Evolutionary conservation across 1,140 invertebrate species (phyloP), one percentile per base, ranked within the genome.

Genomic region (Tetramorium parvispinum): DNA sequence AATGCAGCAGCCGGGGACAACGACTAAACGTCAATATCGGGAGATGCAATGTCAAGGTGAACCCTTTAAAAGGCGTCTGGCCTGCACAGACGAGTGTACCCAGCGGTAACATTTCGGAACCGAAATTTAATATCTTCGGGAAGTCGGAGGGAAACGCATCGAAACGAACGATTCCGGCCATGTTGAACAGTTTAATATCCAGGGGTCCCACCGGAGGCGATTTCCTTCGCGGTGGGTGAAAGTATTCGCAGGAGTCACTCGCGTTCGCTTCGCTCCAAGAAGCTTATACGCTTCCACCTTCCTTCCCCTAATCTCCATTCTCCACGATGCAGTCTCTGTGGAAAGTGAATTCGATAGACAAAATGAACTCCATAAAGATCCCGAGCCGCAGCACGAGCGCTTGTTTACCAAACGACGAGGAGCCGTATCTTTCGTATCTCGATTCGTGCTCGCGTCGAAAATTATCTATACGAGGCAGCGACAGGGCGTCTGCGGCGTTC

Each of bases 121-220:
- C 89, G 83, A 91, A 68, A 91, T 91, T 91, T 91, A 91, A 91
- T 91, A 91, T 91, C 89, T 68, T 63, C 43, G 78, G 86, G 51
- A 86, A 90, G 87, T 88, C 76, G 68, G 43, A 57, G 78, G 77
- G 68, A 90, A 91, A 91, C 88, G 89, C 89, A 90, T 90, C 82
- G 88, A 83, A 90, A 90, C 89, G 89, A 90, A 90, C 88, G 88
- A 82, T 90, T 76, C 86, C 71, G 88, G 51, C 81, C 66, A 91
- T 90, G 89, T 91, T 87, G 89, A 91, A 91, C 89, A 88, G 89
- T 91, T 91, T 91, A 91, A 91, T 91, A 91, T 91, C 89, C 24
- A 88, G 66, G 55, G 83, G 77, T 82, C 59, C 86, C 89, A 81
- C 87, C 78, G 82, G 51, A 87, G 81, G 89, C 89, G 89, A 88